Conservation (phyloP, 2,797 vertebrate genomes). For the Pristis pectinata region DNA sequence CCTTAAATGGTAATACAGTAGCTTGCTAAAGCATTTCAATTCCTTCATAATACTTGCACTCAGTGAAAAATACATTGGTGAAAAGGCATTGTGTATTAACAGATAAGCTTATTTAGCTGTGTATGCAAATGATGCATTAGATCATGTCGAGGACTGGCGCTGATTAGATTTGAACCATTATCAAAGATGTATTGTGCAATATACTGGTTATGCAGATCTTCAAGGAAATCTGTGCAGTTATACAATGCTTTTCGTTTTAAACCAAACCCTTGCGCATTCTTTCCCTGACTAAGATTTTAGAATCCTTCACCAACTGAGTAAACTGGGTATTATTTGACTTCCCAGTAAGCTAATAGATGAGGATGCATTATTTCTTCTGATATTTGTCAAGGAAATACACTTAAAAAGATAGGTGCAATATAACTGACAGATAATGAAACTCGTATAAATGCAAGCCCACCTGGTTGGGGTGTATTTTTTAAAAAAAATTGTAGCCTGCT, state of each 20-base stretch:
- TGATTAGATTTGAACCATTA: slow-evolving; percentile 8
- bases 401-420: not conserved
- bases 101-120: not conserved
- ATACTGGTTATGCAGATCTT: not conserved
- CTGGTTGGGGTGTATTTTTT: too few species aligned
- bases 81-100: not conserved
- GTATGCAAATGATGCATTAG: not conserved
- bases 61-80: not conserved
- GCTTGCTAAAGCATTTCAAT: not conserved
- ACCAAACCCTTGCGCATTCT: not conserved
- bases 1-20: not conserved
- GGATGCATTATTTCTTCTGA: not conserved
- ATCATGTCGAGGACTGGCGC: not conserved
- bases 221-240: not conserved
- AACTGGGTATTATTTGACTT: not conserved
- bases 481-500: too few species aligned
- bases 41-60: not conserved
- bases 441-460: too few species aligned
- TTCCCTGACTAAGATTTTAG: not conserved
- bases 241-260: not conserved
- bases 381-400: not conserved
- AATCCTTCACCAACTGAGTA: not conserved
- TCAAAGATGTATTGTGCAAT: not conserved
- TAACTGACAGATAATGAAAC: not conserved
- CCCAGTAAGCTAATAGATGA: not conserved